These are phyloP conservation scores for Asobara japonica DNA, from an alignment of 1,140 invertebrate genomes.

Conservation along the genomic window DNA sequence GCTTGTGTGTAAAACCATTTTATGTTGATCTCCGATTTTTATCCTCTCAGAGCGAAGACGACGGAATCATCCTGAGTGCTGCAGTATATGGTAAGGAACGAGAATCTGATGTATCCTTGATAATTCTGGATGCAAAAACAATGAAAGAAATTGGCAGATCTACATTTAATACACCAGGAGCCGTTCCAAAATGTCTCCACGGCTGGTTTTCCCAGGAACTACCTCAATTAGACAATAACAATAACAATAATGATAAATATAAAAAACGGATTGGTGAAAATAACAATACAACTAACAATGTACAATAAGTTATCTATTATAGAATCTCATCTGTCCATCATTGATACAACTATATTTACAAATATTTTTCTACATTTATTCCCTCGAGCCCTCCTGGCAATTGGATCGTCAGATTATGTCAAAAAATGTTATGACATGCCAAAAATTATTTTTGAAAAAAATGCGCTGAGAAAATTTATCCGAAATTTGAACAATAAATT, in stretches of 20 bases:
- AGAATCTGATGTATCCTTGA: conserved; percentile 72
- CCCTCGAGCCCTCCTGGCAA: too few relatives aligned
- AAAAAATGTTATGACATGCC: too few relatives aligned
- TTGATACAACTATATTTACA: too few relatives aligned
- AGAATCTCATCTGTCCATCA: too few relatives aligned
- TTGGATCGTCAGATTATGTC: too few relatives aligned
- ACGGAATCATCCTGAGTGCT: conserved; percentile 77
- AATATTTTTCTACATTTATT: too few relatives aligned
- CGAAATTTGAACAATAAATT: too few relatives aligned
- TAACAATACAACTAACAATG: too few relatives aligned
- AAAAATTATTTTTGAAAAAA: too few relatives aligned
- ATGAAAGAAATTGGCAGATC: conserved; percentile 75
- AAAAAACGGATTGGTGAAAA: too few relatives aligned
- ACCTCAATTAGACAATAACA: background rate
- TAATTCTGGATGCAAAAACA: conserved; percentile 76
- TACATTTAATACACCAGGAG: conserved; percentile 74
- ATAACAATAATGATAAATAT: background rate
- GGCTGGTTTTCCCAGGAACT: conserved; percentile 74
- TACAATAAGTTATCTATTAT: too few relatives aligned
- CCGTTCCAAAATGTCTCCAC: conserved; percentile 82
- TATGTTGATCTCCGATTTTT: conserved; percentile 33
- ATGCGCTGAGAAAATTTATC: too few relatives aligned
- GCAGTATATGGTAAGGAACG: conserved; percentile 73
- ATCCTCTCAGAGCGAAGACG: conserved; percentile 73
- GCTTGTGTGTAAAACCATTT: conserved; percentile 8